Base-by-base conservation (phyloP, 92 coral and sea anemone genomes). In the Bergia sp. region DNA sequence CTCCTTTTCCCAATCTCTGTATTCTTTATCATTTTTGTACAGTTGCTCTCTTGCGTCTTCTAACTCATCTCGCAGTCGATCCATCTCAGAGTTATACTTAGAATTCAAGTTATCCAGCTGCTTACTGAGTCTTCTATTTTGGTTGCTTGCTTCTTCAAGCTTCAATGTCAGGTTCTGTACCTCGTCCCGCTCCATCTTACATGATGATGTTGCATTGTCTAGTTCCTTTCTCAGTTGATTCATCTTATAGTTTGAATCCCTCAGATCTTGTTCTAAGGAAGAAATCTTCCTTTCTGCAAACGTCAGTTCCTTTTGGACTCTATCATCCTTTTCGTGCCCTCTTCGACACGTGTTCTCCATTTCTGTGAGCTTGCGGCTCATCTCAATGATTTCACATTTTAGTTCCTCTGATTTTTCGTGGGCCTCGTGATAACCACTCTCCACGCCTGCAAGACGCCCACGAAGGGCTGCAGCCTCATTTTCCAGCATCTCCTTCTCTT, bases 401-500 rank as follows among this genome's bases (percentile, higher is more conserved):
- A 92, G 92, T 66, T 87, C 88, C 47, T 71, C 49, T 36, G 88
- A 77, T 37, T 50, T 79, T 79, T 90, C 91, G 23, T 84, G 76
- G 10, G 76, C 77, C 6, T 82, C 88, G 8, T 93, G 91, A 73
- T 79, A 76, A 45, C 90, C 87, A 5, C 39, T 79, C 21, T 88
- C 94, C 21, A 87, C 44, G 23, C 91, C 96, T 6, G 81, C 40
- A 11, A 92, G 57, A 2, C 86, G 89, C 20, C 82, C 72, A 73
- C 89, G 93, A 45, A 94, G 73, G 5, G 83, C 74, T 0, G 90
- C 90, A n/a, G 91, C 77, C 67, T 95, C 98, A 13, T 89, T 90
- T 73, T 93, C 93, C 81, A 90, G 65, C 67, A 88, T 77, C 11
- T 90, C 91, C 61, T 92, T 93, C 40, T 93, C 96, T 65, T 89